phyloP scores from a whole-genome alignment of 2,888 invertebrate species.

The Cantharis nigra region DNA sequence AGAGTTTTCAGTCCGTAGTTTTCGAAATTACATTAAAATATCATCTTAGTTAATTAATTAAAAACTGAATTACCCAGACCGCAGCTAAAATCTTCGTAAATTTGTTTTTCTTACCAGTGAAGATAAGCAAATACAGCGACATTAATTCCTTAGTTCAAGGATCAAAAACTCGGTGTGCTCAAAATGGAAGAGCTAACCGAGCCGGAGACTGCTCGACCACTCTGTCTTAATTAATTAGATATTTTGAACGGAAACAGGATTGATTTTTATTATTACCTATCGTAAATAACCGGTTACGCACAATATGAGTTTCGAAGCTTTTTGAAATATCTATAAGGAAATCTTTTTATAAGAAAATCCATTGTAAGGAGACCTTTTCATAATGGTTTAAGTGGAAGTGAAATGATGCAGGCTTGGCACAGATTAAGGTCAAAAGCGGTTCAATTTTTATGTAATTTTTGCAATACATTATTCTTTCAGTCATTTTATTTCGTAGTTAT shows the following conservation, averaged over 20 bases:
- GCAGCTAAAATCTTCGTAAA: too few relatives aligned
- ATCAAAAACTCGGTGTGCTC: too few relatives aligned
- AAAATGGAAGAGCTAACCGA: too few relatives aligned
- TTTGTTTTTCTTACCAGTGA: too few relatives aligned
- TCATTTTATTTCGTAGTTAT: background rate
- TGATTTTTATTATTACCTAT: background rate
- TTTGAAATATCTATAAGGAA: background rate
- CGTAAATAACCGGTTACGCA: background rate
- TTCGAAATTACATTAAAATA: too few relatives aligned
- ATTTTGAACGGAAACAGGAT: background rate
- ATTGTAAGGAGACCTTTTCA: slow-evolving; percentile 1
- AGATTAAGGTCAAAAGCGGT: slow-evolving; percentile 2
- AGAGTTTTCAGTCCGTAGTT: too few relatives aligned
- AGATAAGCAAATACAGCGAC: too few relatives aligned
- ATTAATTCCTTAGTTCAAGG: too few relatives aligned
- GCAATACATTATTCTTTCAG: background rate
- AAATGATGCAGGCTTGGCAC: background rate
- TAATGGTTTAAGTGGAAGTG: slow-evolving; percentile 4
- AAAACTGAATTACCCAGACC: too few relatives aligned
- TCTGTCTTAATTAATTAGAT: background rate
- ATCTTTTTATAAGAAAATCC: slow-evolving; percentile 1
- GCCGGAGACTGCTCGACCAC: too few relatives aligned
- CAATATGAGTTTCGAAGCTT: background rate
- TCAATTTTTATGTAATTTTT: background rate
- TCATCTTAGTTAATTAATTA: too few relatives aligned